Conservation (phyloP, 2,888 invertebrate species). For the Baccha elongata region DNA sequence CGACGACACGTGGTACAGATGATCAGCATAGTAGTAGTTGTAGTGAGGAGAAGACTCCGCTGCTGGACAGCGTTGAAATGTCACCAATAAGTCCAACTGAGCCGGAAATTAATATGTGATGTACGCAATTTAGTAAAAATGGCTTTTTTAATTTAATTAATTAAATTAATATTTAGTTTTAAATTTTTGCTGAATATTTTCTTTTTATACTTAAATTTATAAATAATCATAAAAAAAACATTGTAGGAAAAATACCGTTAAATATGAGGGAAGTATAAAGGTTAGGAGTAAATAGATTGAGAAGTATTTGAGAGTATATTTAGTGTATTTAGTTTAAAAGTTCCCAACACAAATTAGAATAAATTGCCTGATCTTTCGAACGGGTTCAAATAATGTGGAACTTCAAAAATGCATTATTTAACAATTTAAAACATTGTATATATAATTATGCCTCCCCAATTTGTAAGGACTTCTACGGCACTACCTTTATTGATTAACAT, state of each 20-base stretch:
- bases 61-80: constrained; percentile 82
- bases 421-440: too few species aligned
- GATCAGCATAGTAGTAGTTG: constrained; percentile 78
- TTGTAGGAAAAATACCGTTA: constrained; percentile 10
- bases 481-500: too few species aligned
- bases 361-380: too few species aligned
- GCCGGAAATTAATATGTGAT: constrained; percentile 77
- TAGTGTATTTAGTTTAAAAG: too few species aligned
- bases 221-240: not conserved
- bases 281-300: not conserved
- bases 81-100: constrained; percentile 82
- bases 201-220: constrained; percentile 55
- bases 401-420: too few species aligned
- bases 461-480: too few species aligned
- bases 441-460: too few species aligned
- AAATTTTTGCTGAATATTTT: constrained; percentile 44
- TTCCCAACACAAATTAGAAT: too few species aligned
- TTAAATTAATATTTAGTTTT: not conserved
- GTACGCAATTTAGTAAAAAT: constrained; percentile 64
- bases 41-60: constrained; percentile 82
- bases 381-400: too few species aligned
- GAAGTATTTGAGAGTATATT: constrained; percentile 3
- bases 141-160: constrained; percentile 11
- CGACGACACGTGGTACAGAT: constrained; percentile 79
- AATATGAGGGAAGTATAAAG: constrained; percentile 18